Percentiles rank a stretch among this genome's conserved stretches.
Conservation (phyloP, 2,113 vertebrate genomes). For the Cygnus buccinator region DNA sequence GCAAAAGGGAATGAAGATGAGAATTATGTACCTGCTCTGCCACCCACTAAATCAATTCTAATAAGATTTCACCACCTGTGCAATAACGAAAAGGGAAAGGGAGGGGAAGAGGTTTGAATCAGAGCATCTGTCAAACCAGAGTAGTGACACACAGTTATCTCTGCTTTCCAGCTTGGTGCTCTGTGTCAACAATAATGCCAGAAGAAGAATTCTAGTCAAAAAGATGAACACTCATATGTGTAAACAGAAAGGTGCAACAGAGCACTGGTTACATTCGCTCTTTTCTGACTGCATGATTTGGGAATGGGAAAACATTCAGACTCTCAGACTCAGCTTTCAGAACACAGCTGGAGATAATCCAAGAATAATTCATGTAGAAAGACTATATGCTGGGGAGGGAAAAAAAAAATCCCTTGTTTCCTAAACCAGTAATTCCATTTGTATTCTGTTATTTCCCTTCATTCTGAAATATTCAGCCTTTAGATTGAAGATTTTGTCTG, state of each 20-base stretch:
- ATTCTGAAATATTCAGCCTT: not conserved
- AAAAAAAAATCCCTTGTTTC: not conserved
- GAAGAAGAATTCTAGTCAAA: not conserved
- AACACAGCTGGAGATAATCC: not conserved
- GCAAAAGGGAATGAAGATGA: conserved; percentile 21
- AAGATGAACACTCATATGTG: not conserved
- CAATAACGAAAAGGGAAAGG: not conserved
- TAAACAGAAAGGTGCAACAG: not conserved
- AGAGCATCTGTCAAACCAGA: not conserved
- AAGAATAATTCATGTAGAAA: not conserved
- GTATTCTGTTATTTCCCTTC: not conserved
- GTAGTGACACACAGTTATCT: conserved; percentile 11
- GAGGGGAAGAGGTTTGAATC: not conserved
- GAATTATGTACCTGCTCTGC: conserved; percentile 11
- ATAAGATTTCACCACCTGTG: not conserved
- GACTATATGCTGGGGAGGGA: not conserved
- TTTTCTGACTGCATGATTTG: not conserved
- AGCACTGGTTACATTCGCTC: not conserved
- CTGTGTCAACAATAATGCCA: not conserved
- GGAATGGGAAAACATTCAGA: not conserved
- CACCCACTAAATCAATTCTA: conserved; percentile 25
- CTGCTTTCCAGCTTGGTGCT: conserved; percentile 27
- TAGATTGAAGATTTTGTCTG: not conserved
- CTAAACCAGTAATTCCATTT: not conserved
- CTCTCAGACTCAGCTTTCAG: not conserved